phyloP scores from a whole-genome alignment of 2,797 vertebrate species.

The Simalia tracyae region DNA sequence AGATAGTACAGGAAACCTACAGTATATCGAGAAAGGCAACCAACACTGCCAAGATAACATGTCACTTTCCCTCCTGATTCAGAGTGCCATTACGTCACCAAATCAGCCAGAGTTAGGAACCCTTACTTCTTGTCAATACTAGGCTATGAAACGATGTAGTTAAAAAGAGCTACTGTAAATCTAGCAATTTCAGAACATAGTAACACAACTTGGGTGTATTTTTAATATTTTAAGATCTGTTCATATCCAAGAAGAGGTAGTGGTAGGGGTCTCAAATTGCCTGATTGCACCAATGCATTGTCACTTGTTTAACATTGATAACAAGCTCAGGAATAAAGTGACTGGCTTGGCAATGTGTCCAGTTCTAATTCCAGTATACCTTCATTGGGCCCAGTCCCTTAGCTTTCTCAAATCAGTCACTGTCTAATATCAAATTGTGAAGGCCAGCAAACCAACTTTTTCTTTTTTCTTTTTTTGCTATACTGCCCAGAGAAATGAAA shows the following conservation, averaged over 20 bases:
- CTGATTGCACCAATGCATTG: not conserved
- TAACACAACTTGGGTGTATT: not conserved
- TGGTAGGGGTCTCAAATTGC: fast-evolving
- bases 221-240: not conserved
- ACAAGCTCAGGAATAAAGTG: not conserved
- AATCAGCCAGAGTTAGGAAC: conserved; percentile 7
- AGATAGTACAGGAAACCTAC: not conserved
- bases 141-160: fast-evolving
- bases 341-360: not conserved
- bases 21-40: not conserved
- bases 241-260: not conserved
- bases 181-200: not conserved
- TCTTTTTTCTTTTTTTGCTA: not conserved
- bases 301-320: not conserved
- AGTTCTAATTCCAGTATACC: not conserved
- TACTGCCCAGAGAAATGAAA: not conserved
- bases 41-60: not conserved
- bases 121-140: not conserved
- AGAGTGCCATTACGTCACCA: not conserved
- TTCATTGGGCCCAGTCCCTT: conserved; percentile 15
- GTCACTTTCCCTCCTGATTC: not conserved
- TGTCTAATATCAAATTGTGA: conserved; percentile 42
- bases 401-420: not conserved
- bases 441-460: conserved; percentile 3
- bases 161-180: conserved; percentile 26